Conservation (phyloP, 1,140 invertebrate genomes). For the Ylistrum balloti region DNA sequence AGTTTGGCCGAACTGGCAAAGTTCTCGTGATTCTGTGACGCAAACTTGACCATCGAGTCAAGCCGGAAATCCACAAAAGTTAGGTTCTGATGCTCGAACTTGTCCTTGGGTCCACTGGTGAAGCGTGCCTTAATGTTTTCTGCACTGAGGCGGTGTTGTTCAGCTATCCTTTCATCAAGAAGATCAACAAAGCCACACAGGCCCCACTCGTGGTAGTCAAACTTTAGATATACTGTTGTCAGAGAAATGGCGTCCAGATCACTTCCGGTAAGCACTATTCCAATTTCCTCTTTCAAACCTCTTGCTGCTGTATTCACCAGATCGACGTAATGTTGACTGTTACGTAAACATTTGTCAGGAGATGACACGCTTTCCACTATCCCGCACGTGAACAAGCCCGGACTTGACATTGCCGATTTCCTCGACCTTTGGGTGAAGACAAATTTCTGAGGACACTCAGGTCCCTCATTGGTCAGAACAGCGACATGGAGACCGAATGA, state of each 20-base stretch:
- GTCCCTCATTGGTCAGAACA: slow-evolving; percentile 66
- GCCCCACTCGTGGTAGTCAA: slow-evolving; percentile 66
- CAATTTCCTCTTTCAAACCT: slow-evolving; percentile 64
- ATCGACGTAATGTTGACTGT: slow-evolving; percentile 50
- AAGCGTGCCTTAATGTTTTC: slow-evolving; percentile 60
- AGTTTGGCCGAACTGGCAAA: slow-evolving; percentile 67
- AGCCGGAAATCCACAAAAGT: slow-evolving; percentile 58
- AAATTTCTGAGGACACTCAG: slow-evolving; percentile 56
- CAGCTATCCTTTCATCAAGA: slow-evolving; percentile 51
- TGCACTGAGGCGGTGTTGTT: slow-evolving; percentile 54
- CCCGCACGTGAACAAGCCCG: slow-evolving; percentile 61
- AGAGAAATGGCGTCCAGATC: slow-evolving; percentile 62
- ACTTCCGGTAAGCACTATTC: slow-evolving; percentile 56
- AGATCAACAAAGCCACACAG: slow-evolving; percentile 66
- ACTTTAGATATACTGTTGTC: slow-evolving; percentile 64
- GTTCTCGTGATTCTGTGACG: slow-evolving; percentile 61
- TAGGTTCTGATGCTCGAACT: slow-evolving; percentile 64
- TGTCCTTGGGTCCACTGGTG: slow-evolving; percentile 64
- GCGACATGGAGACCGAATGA: slow-evolving; percentile 67
- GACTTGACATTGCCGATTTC: slow-evolving; percentile 58
- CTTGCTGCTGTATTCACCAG: slow-evolving; percentile 63
- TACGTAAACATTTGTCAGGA: slow-evolving; percentile 47
- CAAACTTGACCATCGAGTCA: slow-evolving; percentile 63
- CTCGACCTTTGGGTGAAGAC: slow-evolving; percentile 58
- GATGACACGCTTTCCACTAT: slow-evolving; percentile 63